A percentile compares a stretch with the other conserved stretches of the same genome.
Evolutionary conservation across 2,888 invertebrate species (phyloP).

Genomic region (Drosophila sordidula): DNA sequence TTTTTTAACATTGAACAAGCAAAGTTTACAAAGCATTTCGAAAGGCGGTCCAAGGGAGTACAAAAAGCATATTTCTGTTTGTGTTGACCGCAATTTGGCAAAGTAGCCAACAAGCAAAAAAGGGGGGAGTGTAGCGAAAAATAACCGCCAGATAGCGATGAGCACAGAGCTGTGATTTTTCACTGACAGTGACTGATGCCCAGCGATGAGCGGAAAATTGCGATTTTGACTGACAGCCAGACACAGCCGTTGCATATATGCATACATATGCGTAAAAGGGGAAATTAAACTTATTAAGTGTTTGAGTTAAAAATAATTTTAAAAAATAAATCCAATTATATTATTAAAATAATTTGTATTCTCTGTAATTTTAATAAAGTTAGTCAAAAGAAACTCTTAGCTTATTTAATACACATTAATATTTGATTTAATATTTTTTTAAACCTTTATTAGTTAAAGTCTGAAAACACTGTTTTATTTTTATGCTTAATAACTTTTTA

Average conservation of each 20-base stretch:
- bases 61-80: slow-evolving; percentile 32
- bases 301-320: too few relatives aligned
- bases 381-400: too few relatives aligned
- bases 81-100: slow-evolving; percentile 50
- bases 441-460: too few relatives aligned
- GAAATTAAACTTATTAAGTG: too few relatives aligned
- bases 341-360: too few relatives aligned
- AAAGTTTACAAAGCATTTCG: slow-evolving; percentile 40
- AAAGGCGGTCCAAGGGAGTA: slow-evolving; percentile 8
- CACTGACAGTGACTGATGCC: slow-evolving; percentile 11
- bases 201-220: not conserved
- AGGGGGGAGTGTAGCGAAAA: not conserved
- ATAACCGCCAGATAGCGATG: slow-evolving; percentile 35
- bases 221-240: not conserved
- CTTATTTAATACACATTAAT: too few relatives aligned
- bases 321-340: too few relatives aligned
- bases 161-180: slow-evolving; percentile 32
- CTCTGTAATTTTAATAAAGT: too few relatives aligned
- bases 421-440: too few relatives aligned
- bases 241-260: not conserved
- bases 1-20: slow-evolving; percentile 23
- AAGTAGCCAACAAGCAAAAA: slow-evolving; percentile 22
- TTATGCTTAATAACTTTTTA: too few relatives aligned
- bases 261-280: too few relatives aligned
- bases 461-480: too few relatives aligned